phyloP scores from a whole-genome alignment of 2,797 vertebrate genomes.

The Sebastes itinus region DNA sequence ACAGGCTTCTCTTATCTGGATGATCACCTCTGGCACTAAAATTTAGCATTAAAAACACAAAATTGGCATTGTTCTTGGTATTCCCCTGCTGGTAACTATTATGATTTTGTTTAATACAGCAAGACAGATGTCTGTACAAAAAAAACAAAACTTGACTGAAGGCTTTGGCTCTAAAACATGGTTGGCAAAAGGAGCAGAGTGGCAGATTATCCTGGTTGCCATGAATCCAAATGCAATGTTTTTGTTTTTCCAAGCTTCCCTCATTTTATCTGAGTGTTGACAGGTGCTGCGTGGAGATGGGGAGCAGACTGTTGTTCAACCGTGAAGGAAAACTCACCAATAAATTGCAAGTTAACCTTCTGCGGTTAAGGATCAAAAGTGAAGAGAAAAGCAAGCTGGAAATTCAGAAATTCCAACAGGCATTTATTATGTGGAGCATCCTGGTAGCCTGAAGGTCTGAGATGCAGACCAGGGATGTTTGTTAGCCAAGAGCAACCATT shows the following conservation, averaged over 20 bases:
- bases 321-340: background rate
- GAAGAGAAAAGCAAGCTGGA: background rate
- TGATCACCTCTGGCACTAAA: background rate
- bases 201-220: slow-evolving; percentile 40
- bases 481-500: background rate
- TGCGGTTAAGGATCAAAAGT: background rate
- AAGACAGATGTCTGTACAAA: background rate
- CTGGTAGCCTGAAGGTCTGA: background rate
- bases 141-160: background rate
- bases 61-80: background rate
- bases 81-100: background rate
- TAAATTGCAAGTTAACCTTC: slow-evolving; percentile 17
- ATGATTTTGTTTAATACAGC: slow-evolving; percentile 7
- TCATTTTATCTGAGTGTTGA: slow-evolving; percentile 44
- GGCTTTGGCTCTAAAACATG: slow-evolving; percentile 36
- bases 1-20: background rate
- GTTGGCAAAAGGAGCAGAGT: slow-evolving; percentile 30
- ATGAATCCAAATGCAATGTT: slow-evolving; percentile 51
- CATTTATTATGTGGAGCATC: background rate
- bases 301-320: slow-evolving; percentile 17
- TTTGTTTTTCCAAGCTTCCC: slow-evolving; percentile 40
- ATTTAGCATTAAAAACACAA: background rate
- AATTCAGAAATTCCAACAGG: background rate
- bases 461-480: background rate
- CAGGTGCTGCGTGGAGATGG: slow-evolving; percentile 38